Evolutionary conservation across 2,113 vertebrate genomes (phyloP).

Genomic region (Bubalus kerabau): DNA sequence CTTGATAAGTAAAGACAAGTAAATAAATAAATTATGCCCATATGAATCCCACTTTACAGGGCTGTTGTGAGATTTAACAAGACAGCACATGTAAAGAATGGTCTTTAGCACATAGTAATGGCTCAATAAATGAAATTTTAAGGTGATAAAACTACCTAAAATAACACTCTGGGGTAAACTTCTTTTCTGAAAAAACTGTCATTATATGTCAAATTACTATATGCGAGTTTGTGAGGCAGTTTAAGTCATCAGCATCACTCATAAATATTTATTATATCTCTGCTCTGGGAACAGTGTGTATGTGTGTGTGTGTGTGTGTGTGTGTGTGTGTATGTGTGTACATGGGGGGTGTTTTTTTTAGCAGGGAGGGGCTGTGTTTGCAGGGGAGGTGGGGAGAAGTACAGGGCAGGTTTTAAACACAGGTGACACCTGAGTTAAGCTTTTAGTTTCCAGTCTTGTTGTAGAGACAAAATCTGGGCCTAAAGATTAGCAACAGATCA

Average conservation of each 20-base stretch:
- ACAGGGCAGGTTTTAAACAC: background rate
- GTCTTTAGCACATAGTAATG: background rate
- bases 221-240: background rate
- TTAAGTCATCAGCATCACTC: background rate
- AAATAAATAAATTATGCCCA: background rate
- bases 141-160: background rate
- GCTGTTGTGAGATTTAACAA: background rate
- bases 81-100: background rate
- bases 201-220: background rate
- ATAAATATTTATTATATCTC: background rate
- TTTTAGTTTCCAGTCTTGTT: background rate
- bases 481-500: background rate
- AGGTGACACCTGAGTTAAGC: background rate
- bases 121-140: background rate
- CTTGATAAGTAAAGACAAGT: background rate
- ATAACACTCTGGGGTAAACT: background rate
- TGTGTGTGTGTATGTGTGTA: no score
- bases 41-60: background rate
- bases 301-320: background rate
- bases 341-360: background rate
- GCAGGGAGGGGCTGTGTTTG: background rate
- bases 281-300: background rate
- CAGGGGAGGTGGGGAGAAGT: accelerated
- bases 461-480: background rate
- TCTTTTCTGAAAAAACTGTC: background rate